Base-by-base conservation (phyloP, 2,113 vertebrate species). In the Castor canadensis region DNA sequence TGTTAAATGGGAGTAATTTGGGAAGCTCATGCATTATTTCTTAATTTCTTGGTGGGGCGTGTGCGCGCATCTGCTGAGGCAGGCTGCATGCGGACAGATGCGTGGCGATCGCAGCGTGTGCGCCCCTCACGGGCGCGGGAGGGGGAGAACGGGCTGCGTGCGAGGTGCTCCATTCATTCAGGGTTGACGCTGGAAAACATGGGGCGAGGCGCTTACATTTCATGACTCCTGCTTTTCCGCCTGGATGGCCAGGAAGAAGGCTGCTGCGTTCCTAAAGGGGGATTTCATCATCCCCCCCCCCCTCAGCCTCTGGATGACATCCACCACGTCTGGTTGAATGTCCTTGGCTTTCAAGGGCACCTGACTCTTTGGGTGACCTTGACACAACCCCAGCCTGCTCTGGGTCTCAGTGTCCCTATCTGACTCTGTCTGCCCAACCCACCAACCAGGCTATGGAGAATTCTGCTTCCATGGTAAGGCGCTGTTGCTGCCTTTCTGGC, bases 1-100 rank as follows among this genome's bases (percentile, higher is more conserved):
- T 85, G 94, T 94, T 96, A 96, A 97, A 97, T 47, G 95, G 93
- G 93, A 96, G 82, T 95, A 81, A 94, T 95, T 80, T 64, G 94
- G 91, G 91, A 75, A 80, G 84, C 45, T 40, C 91, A 35, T 52
- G 69, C 88, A 69, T 83, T 93, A 92, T 93, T 93, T 89, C 89
- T 93, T 81, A 72, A 73, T 89, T 94, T 77, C 62, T 5, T 47
- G 87, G 60, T 43, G 28, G 35, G 11, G 11, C 47, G 43, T 47
- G 32, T 38, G 35, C 32, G 69, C 38, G 43, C 77, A 6, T 93
- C 85, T 81, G 84, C 32, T 32, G 79, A 64, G 87, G 76, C 35
- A 56, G 76, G 60, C 45, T 32, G 28, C 16, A 1, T 32, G 22
- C 1, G 10, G 90, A n/a, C 71, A 90, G 66, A 28, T 45, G 81